Percentiles rank a stretch among this genome's conserved stretches.
phyloP scores from a whole-genome alignment of 2,888 invertebrate genomes.

The Lacanobia wlatinum region DNA sequence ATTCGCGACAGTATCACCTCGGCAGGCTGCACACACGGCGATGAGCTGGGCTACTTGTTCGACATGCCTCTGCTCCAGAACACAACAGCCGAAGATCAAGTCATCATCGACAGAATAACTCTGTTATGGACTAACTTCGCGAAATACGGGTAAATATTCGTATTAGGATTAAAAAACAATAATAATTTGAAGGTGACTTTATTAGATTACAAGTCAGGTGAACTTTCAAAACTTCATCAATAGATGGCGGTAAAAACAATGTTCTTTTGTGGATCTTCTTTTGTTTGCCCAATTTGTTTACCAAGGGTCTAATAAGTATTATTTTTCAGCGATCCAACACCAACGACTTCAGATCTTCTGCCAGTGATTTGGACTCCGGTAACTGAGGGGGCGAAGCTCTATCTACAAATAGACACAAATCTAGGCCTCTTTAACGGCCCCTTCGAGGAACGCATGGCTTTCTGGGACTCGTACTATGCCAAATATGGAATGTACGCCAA shows the following conservation, averaged over 20 bases:
- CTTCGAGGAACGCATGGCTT: slow-evolving; percentile 20
- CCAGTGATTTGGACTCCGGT: slow-evolving; percentile 31
- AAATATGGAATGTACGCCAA: neutral
- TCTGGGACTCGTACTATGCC: slow-evolving; percentile 39
- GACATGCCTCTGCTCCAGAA: neutral
- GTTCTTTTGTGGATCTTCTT: too few species aligned
- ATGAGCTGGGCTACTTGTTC: slow-evolving; percentile 45
- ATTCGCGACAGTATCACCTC: neutral
- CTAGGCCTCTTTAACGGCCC: neutral
- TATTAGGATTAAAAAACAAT: too few species aligned
- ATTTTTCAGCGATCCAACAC: slow-evolving; percentile 50
- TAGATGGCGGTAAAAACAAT: too few species aligned
- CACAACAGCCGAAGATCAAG: slow-evolving; percentile 16
- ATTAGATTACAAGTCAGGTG: too few species aligned
- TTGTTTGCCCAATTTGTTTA: too few species aligned
- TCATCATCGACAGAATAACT: slow-evolving; percentile 29
- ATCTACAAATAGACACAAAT: slow-evolving; percentile 11
- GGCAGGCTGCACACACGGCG: slow-evolving; percentile 38
- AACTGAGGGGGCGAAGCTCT: neutral
- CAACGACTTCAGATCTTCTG: slow-evolving; percentile 12
- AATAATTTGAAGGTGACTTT: too few species aligned
- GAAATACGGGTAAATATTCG: slow-evolving; percentile 37
- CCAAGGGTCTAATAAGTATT: neutral
- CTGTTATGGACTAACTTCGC: slow-evolving; percentile 52
- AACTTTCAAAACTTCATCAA: too few species aligned